These are phyloP conservation scores for Nannobrachium achirus DNA, from an alignment of 2,113 vertebrate species.

Conservation along the genomic window DNA sequence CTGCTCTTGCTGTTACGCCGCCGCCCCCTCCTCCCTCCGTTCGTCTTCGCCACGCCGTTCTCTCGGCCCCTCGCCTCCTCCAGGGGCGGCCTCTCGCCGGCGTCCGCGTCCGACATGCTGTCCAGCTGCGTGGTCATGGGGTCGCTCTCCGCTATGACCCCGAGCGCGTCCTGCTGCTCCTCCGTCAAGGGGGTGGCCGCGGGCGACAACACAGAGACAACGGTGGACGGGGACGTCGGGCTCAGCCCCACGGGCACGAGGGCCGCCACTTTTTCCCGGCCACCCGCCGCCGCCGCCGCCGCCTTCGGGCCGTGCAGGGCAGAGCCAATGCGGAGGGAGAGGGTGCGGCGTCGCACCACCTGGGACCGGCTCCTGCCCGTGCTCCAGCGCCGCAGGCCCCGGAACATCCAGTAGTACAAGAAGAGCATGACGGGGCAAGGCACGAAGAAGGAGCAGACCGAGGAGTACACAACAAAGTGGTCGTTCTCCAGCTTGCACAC, in stretches of 20 bases:
- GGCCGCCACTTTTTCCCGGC: slow-evolving; percentile 54
- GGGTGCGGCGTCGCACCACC: slow-evolving; percentile 12
- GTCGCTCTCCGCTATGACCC: slow-evolving; percentile 51
- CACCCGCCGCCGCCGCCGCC: not conserved
- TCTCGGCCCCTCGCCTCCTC: slow-evolving; percentile 27
- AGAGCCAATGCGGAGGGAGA: slow-evolving; percentile 63
- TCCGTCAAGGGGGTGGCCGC: slow-evolving; percentile 11
- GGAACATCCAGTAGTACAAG: slow-evolving; percentile 81
- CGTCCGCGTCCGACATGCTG: slow-evolving; percentile 68
- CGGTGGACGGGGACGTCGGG: slow-evolving; percentile 43
- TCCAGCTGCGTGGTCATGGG: slow-evolving; percentile 69
- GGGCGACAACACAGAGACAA: slow-evolving; percentile 15
- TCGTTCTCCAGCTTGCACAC: slow-evolving; percentile 78
- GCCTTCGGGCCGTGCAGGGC: slow-evolving; percentile 52
- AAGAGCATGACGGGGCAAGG: slow-evolving; percentile 81
- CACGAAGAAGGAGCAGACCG: slow-evolving; percentile 81
- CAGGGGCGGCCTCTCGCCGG: slow-evolving; percentile 37
- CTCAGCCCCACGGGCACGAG: slow-evolving; percentile 45
- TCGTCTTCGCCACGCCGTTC: slow-evolving; percentile 56
- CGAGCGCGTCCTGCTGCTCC: slow-evolving; percentile 22
- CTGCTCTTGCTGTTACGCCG: slow-evolving; percentile 68
- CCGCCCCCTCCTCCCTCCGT: slow-evolving; percentile 19
- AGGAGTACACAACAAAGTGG: slow-evolving; percentile 80
- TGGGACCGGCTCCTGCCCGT: slow-evolving; percentile 58
- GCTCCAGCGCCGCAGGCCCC: slow-evolving; percentile 75